Conservation (phyloP, 2,113 vertebrate species). For the Myotis davidii region DNA sequence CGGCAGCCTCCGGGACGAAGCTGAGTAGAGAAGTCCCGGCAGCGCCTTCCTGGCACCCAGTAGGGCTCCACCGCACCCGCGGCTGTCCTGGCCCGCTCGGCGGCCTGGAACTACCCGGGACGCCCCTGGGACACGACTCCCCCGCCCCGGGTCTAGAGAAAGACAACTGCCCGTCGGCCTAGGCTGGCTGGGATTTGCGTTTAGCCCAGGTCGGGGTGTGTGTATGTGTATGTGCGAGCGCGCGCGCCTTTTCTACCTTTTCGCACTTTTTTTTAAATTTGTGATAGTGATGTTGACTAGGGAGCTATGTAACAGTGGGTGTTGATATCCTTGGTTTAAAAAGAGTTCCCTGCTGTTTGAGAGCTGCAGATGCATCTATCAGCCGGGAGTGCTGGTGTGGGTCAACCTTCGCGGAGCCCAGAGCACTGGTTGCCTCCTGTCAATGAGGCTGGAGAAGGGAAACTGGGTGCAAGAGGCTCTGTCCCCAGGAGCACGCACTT, state of each 20-base stretch:
- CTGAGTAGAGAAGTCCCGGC: background rate
- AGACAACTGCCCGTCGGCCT: background rate
- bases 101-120: background rate
- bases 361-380: background rate
- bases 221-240: background rate
- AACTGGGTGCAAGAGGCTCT: background rate
- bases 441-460: background rate
- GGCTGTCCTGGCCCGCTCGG: background rate
- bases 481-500: fast-evolving
- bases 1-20: background rate
- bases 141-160: background rate
- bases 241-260: background rate
- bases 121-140: background rate
- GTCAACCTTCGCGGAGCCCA: fast-evolving
- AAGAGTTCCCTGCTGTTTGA: background rate
- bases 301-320: background rate
- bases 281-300: background rate
- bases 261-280: background rate
- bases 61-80: fast-evolving
- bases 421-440: background rate
- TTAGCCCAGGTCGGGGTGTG: background rate
- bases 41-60: fast-evolving
- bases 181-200: background rate
- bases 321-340: background rate
- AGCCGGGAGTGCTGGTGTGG: background rate